A percentile compares a stretch with the other conserved stretches of the same genome.
These are phyloP conservation scores for Heliconius hewitsoni DNA, from an alignment of 1,140 invertebrate genomes.

Conservation along the genomic window DNA sequence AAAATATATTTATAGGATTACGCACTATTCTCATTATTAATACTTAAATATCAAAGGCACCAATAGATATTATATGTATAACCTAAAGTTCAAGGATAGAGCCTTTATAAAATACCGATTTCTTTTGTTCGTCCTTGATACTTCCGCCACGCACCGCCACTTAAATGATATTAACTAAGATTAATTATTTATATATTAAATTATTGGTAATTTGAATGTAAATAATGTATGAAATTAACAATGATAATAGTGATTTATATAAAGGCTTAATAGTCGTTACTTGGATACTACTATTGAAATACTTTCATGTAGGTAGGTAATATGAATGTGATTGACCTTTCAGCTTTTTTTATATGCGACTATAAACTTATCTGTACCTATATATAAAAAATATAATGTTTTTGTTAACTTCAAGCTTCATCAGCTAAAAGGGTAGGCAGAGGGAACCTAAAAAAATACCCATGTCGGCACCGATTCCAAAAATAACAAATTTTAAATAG, in stretches of 20 bases:
- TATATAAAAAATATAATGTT: background rate
- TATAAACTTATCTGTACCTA: background rate
- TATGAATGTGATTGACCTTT: background rate
- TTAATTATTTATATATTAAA: background rate
- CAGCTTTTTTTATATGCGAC: background rate
- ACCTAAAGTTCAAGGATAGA: background rate
- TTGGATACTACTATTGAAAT: background rate
- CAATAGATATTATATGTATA: background rate
- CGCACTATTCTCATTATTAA: no score
- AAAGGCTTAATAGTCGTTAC: background rate
- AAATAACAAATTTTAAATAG: no score
- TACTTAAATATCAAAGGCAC: background rate
- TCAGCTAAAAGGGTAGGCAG: no score
- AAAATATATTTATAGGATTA: background rate
- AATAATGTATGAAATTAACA: background rate
- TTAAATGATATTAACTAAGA: background rate
- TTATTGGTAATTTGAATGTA: background rate
- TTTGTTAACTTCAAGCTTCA: no score
- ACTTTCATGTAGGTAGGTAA: background rate
- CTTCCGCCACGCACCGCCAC: background rate
- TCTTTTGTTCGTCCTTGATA: background rate
- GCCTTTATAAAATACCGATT: background rate
- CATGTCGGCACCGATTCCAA: no score
- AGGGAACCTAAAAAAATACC: no score
- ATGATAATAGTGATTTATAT: background rate